phyloP scores from a whole-genome alignment of 2,113 vertebrate genomes.

The Dinomys branickii region DNA sequence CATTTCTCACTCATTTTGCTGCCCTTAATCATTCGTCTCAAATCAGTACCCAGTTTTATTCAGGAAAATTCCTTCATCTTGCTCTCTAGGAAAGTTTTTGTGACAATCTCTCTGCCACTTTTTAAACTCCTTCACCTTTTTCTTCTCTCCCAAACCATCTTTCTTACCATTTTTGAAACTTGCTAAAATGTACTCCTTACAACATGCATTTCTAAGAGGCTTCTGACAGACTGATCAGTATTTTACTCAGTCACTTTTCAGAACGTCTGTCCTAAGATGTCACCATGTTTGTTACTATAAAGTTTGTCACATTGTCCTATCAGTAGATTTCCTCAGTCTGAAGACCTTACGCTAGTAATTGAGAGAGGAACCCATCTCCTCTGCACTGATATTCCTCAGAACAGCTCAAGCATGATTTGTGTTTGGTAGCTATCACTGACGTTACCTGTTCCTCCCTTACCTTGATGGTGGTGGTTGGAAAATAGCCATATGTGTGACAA shows the following conservation, averaged over 20 bases:
- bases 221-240: neutral
- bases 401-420: neutral
- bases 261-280: neutral
- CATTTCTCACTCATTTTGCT: neutral
- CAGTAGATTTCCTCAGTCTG: accelerated
- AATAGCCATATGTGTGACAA: neutral
- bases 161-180: neutral
- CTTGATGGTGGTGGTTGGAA: neutral
- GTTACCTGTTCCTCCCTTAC: neutral
- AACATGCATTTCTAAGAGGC: neutral
- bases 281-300: neutral
- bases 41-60: neutral
- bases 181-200: neutral
- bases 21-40: neutral
- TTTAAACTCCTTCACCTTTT: neutral
- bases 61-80: neutral
- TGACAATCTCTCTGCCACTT: neutral
- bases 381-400: neutral
- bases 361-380: neutral
- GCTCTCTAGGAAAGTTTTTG: neutral
- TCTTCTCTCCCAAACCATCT: neutral
- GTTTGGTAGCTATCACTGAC: neutral
- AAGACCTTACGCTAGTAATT: neutral
- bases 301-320: neutral
- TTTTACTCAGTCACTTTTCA: neutral